Evolutionary conservation across 2,888 invertebrate genomes (phyloP).

Genomic region (Mimas tiliae): DNA sequence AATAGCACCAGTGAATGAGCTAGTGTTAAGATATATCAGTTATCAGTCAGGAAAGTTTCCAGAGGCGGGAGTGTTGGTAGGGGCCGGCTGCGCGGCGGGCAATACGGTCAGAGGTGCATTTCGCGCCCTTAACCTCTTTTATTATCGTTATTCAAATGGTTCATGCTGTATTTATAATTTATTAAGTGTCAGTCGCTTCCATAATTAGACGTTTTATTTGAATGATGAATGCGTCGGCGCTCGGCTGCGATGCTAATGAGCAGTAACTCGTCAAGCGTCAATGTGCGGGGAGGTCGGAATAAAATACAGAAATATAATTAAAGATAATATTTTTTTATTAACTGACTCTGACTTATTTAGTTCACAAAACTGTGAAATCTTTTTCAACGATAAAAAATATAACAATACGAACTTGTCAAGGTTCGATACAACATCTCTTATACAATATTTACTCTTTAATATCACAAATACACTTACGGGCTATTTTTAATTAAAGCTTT

Average conservation of each 20-base stretch:
- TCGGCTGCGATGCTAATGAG: slow-evolving; percentile 7
- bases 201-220: slow-evolving; percentile 34
- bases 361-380: slow-evolving; percentile 76
- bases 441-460: slow-evolving; percentile 83
- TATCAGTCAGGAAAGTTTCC: slow-evolving; percentile 77
- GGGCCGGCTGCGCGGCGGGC: background rate
- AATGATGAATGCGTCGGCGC: slow-evolving; percentile 28
- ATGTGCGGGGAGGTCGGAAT: slow-evolving; percentile 44
- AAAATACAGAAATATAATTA: slow-evolving; percentile 74
- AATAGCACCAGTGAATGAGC: slow-evolving; percentile 28
- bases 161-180: slow-evolving; percentile 50
- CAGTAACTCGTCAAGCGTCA: background rate
- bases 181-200: slow-evolving; percentile 38
- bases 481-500: slow-evolving; percentile 83
- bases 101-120: slow-evolving; percentile 58
- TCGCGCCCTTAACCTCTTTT: slow-evolving; percentile 71
- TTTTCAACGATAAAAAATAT: slow-evolving; percentile 79
- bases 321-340: slow-evolving; percentile 74
- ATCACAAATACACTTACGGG: slow-evolving; percentile 81
- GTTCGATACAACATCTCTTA: slow-evolving; percentile 80
- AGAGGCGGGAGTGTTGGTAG: slow-evolving; percentile 61
- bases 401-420: slow-evolving; percentile 75
- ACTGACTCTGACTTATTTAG: slow-evolving; percentile 71
- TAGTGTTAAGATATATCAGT: slow-evolving; percentile 32
- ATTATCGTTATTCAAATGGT: slow-evolving; percentile 34